Conservation (phyloP, 2,888 invertebrate genomes). For the Lomographa bimaculata region DNA sequence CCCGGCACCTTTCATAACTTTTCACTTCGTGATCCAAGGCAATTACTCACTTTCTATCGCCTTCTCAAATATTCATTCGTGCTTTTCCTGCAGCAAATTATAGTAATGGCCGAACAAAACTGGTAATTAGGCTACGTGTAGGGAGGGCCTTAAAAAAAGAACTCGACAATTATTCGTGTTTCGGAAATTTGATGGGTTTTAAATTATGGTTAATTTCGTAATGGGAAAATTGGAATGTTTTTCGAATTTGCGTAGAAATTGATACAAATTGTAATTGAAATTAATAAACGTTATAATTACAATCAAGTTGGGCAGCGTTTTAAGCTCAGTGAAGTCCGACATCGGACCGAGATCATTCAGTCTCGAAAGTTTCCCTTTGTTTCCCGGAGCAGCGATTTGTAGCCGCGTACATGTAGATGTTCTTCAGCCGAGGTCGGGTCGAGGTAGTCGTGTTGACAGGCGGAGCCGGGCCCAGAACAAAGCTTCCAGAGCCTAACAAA, state of each 20-base stretch:
- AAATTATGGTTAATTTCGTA: conserved; percentile 52
- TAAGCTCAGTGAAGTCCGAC: no score
- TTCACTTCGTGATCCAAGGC: conserved; percentile 82
- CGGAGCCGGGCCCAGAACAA: conserved; percentile 73
- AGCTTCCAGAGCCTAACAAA: conserved; percentile 78
- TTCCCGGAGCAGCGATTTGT: conserved; percentile 38
- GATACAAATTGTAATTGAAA: not conserved
- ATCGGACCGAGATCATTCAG: conserved; percentile 7
- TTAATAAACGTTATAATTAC: no score
- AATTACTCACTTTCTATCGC: conserved; percentile 82
- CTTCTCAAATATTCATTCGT: conserved; percentile 82
- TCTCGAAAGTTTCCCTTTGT: conserved; percentile 33
- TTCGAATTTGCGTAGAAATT: conserved; percentile 5
- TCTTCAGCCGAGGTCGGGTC: conserved; percentile 50
- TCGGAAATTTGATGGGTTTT: conserved; percentile 45
- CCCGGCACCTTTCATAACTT: conserved; percentile 82
- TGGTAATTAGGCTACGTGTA: conserved; percentile 72
- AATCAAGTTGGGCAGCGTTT: no score
- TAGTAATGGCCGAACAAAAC: conserved; percentile 76
- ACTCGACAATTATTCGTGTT: conserved; percentile 38
- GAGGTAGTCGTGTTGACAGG: conserved; percentile 67
- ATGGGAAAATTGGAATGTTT: conserved; percentile 39
- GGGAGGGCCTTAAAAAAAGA: conserved; percentile 56
- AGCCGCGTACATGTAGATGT: conserved; percentile 46
- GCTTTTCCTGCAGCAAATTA: conserved; percentile 79